These are phyloP conservation scores for Chloebia gouldiae DNA, from an alignment of 2,113 vertebrate genomes.

Conservation along the genomic window DNA sequence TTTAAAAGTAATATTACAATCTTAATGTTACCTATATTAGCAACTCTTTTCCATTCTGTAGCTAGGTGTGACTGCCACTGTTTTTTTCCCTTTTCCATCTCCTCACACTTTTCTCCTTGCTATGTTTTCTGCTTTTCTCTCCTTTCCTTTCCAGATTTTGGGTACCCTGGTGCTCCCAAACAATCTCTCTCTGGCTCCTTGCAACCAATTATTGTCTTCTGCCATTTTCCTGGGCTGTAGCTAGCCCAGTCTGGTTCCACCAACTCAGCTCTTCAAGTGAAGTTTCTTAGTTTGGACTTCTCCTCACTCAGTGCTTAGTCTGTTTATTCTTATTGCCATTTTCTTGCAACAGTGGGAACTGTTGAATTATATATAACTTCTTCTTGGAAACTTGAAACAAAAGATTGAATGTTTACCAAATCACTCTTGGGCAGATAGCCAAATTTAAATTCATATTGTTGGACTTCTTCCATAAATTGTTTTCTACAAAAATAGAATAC, in stretches of 20 bases:
- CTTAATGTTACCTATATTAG: not conserved
- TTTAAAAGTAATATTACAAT: not conserved
- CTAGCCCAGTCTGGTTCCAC: not conserved
- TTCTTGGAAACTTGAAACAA: conserved; percentile 35
- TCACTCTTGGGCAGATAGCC: not conserved
- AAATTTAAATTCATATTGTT: not conserved
- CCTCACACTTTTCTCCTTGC: not conserved
- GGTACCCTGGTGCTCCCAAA: not conserved
- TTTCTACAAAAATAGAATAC: not conserved
- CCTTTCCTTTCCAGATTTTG: not conserved
- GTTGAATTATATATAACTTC: not conserved
- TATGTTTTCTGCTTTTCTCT: not conserved
- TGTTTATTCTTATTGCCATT: not conserved
- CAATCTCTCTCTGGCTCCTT: not conserved
- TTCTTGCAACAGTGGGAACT: not conserved
- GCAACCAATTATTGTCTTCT: not conserved
- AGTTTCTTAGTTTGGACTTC: not conserved
- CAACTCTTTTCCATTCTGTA: not conserved
- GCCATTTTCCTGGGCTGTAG: not conserved
- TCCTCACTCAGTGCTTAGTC: not conserved
- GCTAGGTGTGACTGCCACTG: not conserved
- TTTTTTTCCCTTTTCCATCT: not conserved
- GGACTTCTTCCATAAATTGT: not conserved
- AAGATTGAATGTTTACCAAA: conserved; percentile 21
- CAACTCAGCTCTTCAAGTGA: not conserved